Percentiles rank a stretch among this genome's conserved stretches.
Evolutionary conservation across 2,113 vertebrate species (phyloP).

Genomic region (Cyprinodon tularosa): DNA sequence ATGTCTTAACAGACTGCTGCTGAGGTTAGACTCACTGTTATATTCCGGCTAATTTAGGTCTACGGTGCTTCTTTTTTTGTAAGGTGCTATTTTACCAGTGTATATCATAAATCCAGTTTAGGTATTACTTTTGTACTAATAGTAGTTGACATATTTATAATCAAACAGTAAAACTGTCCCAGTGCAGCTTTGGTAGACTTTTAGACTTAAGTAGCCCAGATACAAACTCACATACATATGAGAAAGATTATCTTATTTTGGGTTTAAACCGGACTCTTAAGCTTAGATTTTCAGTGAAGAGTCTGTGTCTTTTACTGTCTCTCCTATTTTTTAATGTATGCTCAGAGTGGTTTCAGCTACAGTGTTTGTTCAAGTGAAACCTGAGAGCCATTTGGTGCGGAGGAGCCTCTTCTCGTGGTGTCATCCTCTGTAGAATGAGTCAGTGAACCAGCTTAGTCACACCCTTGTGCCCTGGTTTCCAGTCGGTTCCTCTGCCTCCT

Average conservation of each 20-base stretch:
- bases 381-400: conserved; percentile 59
- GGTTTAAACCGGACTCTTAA: not conserved
- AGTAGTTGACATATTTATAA: not conserved
- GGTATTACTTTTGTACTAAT: not conserved
- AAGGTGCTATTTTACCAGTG: not conserved
- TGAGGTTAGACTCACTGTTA: not conserved
- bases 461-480: conserved; percentile 33
- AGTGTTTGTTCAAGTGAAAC: conserved; percentile 10
- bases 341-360: conserved; percentile 10
- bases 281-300: not conserved
- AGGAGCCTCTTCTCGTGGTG: conserved; percentile 50
- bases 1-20: not conserved
- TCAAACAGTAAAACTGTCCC: not conserved
- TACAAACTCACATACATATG: not conserved
- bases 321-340: not conserved
- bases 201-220: not conserved
- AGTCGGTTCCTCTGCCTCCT: conserved; percentile 41
- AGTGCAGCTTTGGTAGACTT: not conserved
- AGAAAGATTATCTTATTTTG: not conserved
- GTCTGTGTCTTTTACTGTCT: conserved; percentile 11
- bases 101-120: not conserved
- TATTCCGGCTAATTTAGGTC: not conserved
- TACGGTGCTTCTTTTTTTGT: not conserved
- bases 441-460: conserved; percentile 55
- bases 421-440: conserved; percentile 54